Conservation (phyloP, 2,113 vertebrate genomes). For the Alethe diademata region DNA sequence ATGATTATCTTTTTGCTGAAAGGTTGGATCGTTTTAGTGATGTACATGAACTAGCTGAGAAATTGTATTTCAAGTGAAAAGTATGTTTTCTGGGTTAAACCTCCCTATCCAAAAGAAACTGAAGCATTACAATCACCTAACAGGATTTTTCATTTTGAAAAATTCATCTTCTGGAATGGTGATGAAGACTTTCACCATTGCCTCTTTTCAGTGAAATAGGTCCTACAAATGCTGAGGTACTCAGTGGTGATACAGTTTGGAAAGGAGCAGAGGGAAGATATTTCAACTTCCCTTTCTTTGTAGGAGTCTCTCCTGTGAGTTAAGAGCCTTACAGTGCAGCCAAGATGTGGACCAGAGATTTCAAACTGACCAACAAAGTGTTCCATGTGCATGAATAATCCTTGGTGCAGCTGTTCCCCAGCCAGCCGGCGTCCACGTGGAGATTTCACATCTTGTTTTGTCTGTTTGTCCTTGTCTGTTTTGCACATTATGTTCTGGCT, state of each 20-base stretch:
- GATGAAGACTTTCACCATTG: background rate
- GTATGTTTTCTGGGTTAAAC: background rate
- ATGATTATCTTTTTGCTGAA: background rate
- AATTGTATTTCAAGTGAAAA: background rate
- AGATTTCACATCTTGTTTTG: constrained; percentile 9
- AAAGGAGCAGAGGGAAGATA: background rate
- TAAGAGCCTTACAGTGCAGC: background rate
- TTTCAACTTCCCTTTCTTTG: background rate
- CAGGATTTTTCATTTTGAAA: background rate
- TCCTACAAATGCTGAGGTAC: rapidly evolving
- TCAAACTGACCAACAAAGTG: background rate
- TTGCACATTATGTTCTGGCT: constrained; percentile 37
- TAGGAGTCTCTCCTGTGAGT: background rate
- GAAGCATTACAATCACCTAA: background rate
- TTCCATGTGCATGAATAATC: background rate
- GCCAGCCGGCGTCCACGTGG: background rate
- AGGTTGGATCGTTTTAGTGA: background rate
- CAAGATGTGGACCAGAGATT: background rate
- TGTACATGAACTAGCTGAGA: background rate
- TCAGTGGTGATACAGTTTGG: background rate
- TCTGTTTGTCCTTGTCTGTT: background rate
- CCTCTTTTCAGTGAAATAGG: background rate
- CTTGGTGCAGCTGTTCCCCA: constrained; percentile 36
- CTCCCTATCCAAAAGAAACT: background rate
- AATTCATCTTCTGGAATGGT: background rate